A percentile compares a stretch with the other conserved stretches of the same genome.
Evolutionary conservation across 2,113 vertebrate species (phyloP).

Genomic region (Phalacrocorax aristotelis): DNA sequence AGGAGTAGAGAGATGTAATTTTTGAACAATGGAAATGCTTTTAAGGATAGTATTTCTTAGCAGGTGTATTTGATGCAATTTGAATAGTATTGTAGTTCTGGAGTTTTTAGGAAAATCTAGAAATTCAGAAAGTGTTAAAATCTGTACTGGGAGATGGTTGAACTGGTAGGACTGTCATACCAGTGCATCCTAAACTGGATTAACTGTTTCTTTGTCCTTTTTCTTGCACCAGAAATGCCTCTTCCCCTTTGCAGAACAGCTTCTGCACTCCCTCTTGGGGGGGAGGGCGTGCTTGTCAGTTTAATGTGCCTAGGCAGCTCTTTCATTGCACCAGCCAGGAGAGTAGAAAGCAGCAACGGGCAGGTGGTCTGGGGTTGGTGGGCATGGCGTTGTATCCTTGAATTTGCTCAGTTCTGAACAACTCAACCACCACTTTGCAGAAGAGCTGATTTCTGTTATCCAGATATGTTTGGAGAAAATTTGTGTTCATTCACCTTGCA

Average conservation of each 20-base stretch:
- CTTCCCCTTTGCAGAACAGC: background rate
- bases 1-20: background rate
- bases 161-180: background rate
- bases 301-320: background rate
- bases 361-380: background rate
- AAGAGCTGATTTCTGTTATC: background rate
- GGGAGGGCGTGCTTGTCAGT: background rate
- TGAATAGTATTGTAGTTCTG: background rate
- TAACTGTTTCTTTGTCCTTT: background rate
- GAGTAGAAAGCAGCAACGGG: background rate
- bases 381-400: background rate
- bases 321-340: background rate
- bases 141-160: background rate
- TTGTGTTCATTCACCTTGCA: background rate
- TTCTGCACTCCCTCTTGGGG: background rate
- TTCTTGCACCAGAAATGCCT: background rate
- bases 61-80: background rate
- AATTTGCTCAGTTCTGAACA: background rate
- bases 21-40: background rate
- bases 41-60: background rate
- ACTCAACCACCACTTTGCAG: background rate
- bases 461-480: background rate
- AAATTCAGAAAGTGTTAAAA: background rate
- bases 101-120: background rate
- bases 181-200: background rate